A percentile compares a stretch with the other conserved stretches of the same genome.
phyloP scores from a whole-genome alignment of 2,888 invertebrate genomes.

The Hirtodrosophila histrioides region DNA sequence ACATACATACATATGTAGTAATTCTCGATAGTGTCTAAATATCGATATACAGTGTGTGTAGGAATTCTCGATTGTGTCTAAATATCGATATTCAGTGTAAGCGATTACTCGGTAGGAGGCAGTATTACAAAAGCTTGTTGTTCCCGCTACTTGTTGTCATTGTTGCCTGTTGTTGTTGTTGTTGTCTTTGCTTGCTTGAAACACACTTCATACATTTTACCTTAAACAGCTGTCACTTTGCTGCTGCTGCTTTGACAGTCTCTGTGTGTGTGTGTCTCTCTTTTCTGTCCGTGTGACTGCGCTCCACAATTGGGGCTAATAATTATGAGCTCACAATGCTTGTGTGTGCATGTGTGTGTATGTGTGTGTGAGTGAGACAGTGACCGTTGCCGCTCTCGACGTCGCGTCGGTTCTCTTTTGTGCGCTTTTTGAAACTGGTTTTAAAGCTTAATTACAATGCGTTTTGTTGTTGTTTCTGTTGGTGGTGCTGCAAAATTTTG shows the following conservation, averaged over 20 bases:
- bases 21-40: slow-evolving; percentile 7
- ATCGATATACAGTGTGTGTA: slow-evolving; percentile 2
- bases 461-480: slow-evolving; percentile 53
- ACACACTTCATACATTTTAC: slow-evolving; percentile 48
- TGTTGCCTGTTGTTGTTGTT: slow-evolving; percentile 29
- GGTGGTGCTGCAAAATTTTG: slow-evolving; percentile 62
- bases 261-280: slow-evolving; percentile 17
- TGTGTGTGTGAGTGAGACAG: slow-evolving; percentile 13
- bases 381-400: slow-evolving; percentile 25
- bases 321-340: slow-evolving; percentile 49
- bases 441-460: slow-evolving; percentile 75
- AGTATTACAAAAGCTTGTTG: slow-evolving; percentile 28
- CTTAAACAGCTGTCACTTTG: slow-evolving; percentile 75
- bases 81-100: slow-evolving; percentile 29
- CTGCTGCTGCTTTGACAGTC: slow-evolving; percentile 38
- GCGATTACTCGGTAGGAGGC: slow-evolving; percentile 1
- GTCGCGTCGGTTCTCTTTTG: slow-evolving; percentile 41
- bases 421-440: slow-evolving; percentile 69
- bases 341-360: slow-evolving; percentile 13
- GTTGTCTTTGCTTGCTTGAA: slow-evolving; percentile 8
- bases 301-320: slow-evolving; percentile 55
- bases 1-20: too few relatives aligned
- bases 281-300: slow-evolving; percentile 9
- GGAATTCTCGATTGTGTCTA: slow-evolving; percentile 5
- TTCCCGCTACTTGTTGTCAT: slow-evolving; percentile 46